phyloP scores from a whole-genome alignment of 2,113 vertebrate genomes.

The Colistium nudipinnis region DNA sequence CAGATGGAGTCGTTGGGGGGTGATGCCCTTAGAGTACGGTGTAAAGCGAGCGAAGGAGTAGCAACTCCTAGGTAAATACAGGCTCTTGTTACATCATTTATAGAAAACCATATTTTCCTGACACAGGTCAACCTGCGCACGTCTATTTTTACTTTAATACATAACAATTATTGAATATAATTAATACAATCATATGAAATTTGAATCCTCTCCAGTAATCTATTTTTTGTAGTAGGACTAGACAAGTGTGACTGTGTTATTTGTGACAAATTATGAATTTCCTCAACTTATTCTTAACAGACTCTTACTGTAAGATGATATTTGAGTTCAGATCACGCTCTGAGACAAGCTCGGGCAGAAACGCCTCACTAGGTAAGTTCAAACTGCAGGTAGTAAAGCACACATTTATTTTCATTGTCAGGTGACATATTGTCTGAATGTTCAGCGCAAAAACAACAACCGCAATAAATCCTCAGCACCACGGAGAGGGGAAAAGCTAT shows the following conservation, averaged over 20 bases:
- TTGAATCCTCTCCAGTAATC: too few relatives aligned
- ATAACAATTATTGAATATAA: too few relatives aligned
- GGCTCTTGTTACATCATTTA: background rate
- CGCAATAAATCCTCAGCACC: background rate
- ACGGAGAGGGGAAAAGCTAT: constrained; percentile 8
- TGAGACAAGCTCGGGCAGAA: background rate
- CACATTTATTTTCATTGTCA: background rate
- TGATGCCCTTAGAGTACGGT: background rate
- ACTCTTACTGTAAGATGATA: too few relatives aligned
- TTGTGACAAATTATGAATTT: too few relatives aligned
- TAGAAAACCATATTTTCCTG: background rate
- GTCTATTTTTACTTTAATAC: too few relatives aligned
- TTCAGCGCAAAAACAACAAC: constrained; percentile 2
- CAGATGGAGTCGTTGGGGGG: background rate
- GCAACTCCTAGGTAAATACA: background rate
- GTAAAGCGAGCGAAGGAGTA: background rate
- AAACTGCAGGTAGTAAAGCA: background rate
- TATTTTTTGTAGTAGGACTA: too few relatives aligned
- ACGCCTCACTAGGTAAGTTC: background rate
- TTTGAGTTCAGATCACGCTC: background rate
- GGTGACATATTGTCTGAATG: constrained; percentile 4
- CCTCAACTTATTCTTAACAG: too few relatives aligned
- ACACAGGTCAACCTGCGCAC: background rate
- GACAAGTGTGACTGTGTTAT: too few relatives aligned
- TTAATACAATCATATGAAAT: too few relatives aligned